Base-by-base conservation (phyloP, 2,888 invertebrate genomes). In the Aquatica leii region DNA sequence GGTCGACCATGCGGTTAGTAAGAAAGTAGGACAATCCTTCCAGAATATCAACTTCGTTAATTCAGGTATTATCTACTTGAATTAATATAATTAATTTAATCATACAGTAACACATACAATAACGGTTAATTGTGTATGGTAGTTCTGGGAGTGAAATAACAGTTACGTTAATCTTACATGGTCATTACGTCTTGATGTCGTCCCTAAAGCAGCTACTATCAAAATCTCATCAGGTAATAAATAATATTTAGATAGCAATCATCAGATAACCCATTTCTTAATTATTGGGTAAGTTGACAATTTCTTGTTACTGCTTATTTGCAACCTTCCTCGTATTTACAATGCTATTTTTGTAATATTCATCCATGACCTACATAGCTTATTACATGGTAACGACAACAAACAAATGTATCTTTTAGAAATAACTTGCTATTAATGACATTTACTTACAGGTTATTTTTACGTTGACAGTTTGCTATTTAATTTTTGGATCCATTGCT, bases 21-120 rank as follows among this genome's bases (percentile, higher is more conserved):
- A 15, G 59, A 64, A 64, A 60, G 64, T 64, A 51, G 64, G 59
- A 64, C 64, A 64, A 43, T 56, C 60, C 51, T 55, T 50, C 54
- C 60, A 64, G 51, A 24, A 51, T 64, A 56, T 52, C 41, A 24
- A 48, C 59, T 48, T 34, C 55, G 43, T 35, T 55, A 31, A 64
- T 52, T 52, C 59, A 60, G 56, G 64, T 64, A 64, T 49, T 46
- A 57, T 57, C 40, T 48, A 46, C 24, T 57, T 37, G 35, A 34
- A 60, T 53, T 54, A 57, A 62, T 58, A 48, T 56, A 57, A 62
- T 62, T 62, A 62, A 48, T 24, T 46, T 53, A 58, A 46, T 43
- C 40, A 35, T 48, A 34, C 12, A 50, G 21, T 43, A 61, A 43
- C 56, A 50, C 20, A 50, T 51, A 43, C 35, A 53, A 51, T 56